A percentile compares a stretch with the other conserved stretches of the same genome.
Conservation (phyloP, 2,888 invertebrate species). For the Cataglyphis rosenhaueri region DNA sequence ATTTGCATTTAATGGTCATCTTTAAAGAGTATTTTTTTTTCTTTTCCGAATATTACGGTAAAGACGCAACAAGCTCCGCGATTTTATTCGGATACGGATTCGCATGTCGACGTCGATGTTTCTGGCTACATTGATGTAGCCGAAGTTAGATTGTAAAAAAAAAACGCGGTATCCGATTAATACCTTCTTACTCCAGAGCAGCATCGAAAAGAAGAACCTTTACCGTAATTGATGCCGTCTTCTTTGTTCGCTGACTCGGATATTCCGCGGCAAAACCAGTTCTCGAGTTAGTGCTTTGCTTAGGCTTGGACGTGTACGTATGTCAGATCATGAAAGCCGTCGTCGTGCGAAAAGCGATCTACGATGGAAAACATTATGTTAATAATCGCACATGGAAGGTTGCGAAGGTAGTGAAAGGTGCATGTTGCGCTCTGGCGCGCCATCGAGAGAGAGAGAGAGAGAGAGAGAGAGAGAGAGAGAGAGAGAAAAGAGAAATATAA, state of each 20-base stretch:
- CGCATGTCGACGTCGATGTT: not conserved
- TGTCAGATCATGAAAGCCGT: conserved; percentile 25
- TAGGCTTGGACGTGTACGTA: conserved; percentile 26
- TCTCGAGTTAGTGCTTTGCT: conserved; percentile 40
- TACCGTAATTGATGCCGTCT: conserved; percentile 33
- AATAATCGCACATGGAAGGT: conserved; percentile 38
- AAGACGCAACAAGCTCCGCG: not conserved
- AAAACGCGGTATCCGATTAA: not conserved
- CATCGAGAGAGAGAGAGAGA: not conserved
- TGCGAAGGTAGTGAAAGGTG: conserved; percentile 48
- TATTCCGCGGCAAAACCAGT: conserved; percentile 51
- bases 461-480: conserved; percentile 15
- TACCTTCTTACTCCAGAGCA: not conserved
- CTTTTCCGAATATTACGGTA: not conserved
- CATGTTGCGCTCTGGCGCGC: conserved; percentile 1
- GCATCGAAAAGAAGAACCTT: not conserved
- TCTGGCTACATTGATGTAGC: not conserved
- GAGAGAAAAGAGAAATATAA: conserved; percentile 13
- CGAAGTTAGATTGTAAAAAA: not conserved
- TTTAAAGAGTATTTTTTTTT: not conserved
- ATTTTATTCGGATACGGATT: not conserved
- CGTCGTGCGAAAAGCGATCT: conserved; percentile 27
- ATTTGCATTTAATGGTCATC: not conserved
- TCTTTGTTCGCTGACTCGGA: conserved; percentile 38
- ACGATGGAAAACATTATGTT: conserved; percentile 45